Base-by-base conservation (phyloP, 2,888 invertebrate species). In the Pasiphila rectangulata region DNA sequence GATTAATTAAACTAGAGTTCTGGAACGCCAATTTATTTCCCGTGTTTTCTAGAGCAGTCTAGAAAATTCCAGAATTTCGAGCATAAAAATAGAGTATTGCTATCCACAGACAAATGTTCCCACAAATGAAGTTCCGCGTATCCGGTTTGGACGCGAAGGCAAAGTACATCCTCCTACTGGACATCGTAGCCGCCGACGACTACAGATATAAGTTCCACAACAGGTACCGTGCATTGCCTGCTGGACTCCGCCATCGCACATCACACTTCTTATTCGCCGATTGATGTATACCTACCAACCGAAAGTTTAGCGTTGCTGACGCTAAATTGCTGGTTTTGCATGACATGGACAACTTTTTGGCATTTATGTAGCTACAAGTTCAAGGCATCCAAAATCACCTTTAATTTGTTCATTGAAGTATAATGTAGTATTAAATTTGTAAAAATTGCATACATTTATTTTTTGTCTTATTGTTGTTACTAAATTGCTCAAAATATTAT, bases 131-230 rank as follows among this genome's bases (percentile, higher is more conserved):
- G 93, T 98, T 98, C 90, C 95, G 98, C 80, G 96, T 99, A 73
- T 96, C 96, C 79, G 99, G 99, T 70, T 91, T 99, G 90, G 98
- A 99, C 92, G 95, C 98, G 84, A 97, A 98, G 90, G 96, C 98
- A 80, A 99, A 99, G 91, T 99, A 99, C 93, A 98, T 98, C 87
- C 93, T 99, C 57, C 93, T 99, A 72, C 93, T 99, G 94, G 99
- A 99, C 92, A 98, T 99, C 86, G 98, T 98, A 69, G 98, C 98
- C 36, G 98, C 98, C 58, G 99, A 99, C 90, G 98, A 99, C 92
- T 98, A 98, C 92, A 93, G 97, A 90, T 97, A 97, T 92, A 97
- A 97, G 90, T 97, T 97, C 91, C 97, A 97, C 91, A 97, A 97
- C 94, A 96, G 96, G 96, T 88, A 87, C 73, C 59, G 61, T 59